Conservation (phyloP, 2,113 vertebrate genomes). For the Saccopteryx leptura region DNA sequence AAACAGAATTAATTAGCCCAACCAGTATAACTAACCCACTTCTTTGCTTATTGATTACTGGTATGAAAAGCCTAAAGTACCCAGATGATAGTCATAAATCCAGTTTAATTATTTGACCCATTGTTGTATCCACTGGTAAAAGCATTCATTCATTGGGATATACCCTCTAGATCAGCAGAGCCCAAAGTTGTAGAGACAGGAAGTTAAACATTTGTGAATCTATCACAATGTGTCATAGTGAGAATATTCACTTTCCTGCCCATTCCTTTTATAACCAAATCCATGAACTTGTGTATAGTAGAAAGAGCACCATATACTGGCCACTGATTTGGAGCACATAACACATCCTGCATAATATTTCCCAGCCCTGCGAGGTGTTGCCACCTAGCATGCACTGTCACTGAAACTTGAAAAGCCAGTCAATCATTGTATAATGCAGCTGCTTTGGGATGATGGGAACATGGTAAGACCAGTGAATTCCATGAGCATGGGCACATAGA, state of each 20-base stretch:
- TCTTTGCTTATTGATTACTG: neutral
- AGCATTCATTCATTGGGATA: neutral
- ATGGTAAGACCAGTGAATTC: neutral
- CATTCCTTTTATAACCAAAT: neutral
- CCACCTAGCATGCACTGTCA: neutral
- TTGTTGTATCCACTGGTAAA: neutral
- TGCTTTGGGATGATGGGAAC: neutral
- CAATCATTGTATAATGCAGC: neutral
- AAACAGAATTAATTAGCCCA: neutral
- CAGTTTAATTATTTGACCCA: conserved; percentile 44
- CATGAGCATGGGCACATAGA: neutral
- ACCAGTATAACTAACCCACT: neutral
- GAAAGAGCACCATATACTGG: neutral
- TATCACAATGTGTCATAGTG: neutral
- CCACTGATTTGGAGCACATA: neutral
- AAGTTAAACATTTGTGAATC: neutral
- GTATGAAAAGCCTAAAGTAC: neutral
- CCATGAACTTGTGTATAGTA: neutral
- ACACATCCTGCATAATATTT: neutral
- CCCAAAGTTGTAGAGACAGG: neutral
- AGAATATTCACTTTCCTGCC: neutral
- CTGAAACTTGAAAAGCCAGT: neutral
- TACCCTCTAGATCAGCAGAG: neutral
- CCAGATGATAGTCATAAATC: neutral
- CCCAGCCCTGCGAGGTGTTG: neutral